A percentile compares a stretch with the other conserved stretches of the same genome.
These are phyloP conservation scores for Eretmochelys imbricata DNA, from an alignment of 2,113 vertebrate genomes.

Conservation along the genomic window DNA sequence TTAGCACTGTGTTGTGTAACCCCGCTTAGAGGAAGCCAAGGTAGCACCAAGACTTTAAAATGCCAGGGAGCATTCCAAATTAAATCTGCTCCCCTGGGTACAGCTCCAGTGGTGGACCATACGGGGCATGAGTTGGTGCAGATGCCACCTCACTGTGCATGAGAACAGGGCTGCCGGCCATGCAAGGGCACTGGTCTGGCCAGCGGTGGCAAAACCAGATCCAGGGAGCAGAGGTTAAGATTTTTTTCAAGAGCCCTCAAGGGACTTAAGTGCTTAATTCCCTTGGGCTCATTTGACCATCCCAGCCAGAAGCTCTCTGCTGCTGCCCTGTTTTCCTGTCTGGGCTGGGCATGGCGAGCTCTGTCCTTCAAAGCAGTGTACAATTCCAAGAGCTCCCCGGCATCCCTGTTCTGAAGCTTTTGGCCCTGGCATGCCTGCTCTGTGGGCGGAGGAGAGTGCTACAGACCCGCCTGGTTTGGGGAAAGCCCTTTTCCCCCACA, in stretches of 20 bases:
- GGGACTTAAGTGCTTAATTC: background rate
- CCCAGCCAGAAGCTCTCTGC: too few species aligned
- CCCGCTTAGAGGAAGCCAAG: too few species aligned
- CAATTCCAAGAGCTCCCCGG: fast-evolving
- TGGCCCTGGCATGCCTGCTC: fast-evolving
- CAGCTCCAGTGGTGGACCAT: background rate
- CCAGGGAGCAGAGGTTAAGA: background rate
- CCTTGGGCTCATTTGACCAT: background rate
- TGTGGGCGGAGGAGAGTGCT: background rate
- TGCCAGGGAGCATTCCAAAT: background rate
- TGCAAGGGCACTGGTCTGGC: background rate
- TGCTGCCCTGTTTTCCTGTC: background rate
- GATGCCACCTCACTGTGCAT: too few species aligned
- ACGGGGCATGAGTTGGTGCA: background rate
- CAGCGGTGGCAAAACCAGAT: background rate
- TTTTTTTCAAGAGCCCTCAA: background rate
- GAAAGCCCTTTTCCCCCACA: conserved; percentile 56
- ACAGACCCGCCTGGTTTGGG: background rate
- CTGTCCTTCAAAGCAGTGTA: fast-evolving
- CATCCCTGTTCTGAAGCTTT: background rate
- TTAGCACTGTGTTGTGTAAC: too few species aligned
- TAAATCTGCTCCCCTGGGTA: background rate
- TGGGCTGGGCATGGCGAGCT: background rate
- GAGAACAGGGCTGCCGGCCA: too few species aligned
- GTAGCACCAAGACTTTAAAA: too few species aligned